phyloP scores from a whole-genome alignment of 2,113 vertebrate species.

The Odocoileus virginianus region DNA sequence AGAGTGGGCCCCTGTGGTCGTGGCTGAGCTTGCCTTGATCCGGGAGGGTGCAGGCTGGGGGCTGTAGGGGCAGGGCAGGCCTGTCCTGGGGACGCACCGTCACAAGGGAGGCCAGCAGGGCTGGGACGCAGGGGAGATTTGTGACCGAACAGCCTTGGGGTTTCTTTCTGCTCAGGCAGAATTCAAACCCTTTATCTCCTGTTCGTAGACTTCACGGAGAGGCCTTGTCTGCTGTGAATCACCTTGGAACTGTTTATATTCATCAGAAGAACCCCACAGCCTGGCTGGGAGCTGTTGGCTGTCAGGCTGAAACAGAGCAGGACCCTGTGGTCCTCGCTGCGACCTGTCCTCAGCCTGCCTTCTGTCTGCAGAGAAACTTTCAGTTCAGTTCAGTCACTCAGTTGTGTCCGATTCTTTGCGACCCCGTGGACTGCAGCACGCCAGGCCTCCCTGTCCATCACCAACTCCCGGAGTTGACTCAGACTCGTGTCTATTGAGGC shows the following conservation, averaged over 20 bases:
- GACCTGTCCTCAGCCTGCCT: neutral
- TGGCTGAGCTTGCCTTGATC: neutral
- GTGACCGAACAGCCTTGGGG: fast-evolving
- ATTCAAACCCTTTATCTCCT: neutral
- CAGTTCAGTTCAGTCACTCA: no score
- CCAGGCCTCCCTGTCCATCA: no score
- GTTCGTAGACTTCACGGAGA: neutral
- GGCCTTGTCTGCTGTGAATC: neutral
- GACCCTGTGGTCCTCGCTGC: no score
- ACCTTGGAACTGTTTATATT: neutral
- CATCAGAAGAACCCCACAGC: neutral
- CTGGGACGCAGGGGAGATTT: neutral
- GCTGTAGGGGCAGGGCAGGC: neutral
- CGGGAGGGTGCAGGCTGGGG: neutral
- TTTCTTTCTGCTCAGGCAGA: neutral
- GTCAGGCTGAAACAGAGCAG: neutral
- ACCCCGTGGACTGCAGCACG: no score
- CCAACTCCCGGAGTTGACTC: no score
- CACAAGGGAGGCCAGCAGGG: neutral
- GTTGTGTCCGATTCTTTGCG: no score
- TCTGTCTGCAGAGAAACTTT: neutral
- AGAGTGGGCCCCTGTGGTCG: fast-evolving
- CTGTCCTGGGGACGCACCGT: neutral
- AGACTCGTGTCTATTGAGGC: no score
- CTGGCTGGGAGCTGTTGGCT: no score